Percentiles rank a stretch among this genome's conserved stretches.
Evolutionary conservation across 2,888 invertebrate genomes (phyloP).

Genomic region (Ceraclea dissimilis): DNA sequence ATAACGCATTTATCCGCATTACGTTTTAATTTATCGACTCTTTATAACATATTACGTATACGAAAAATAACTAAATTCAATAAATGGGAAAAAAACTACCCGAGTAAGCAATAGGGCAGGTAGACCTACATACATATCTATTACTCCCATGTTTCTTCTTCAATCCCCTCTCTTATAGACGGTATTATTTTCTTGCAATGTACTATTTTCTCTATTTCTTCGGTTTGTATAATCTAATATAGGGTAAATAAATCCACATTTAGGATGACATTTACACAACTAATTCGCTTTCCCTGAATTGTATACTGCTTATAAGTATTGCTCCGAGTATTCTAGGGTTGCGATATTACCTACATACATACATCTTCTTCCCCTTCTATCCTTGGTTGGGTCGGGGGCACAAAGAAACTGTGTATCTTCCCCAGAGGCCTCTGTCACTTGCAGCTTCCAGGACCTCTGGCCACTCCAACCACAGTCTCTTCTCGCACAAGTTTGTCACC

Average conservation of each 20-base stretch:
- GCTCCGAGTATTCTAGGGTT: neutral
- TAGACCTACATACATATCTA: neutral
- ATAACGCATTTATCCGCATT: neutral
- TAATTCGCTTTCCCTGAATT: conserved; percentile 26
- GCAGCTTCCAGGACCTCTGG: no score
- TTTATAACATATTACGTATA: neutral
- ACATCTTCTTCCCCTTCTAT: no score
- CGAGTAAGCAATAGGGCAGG: neutral
- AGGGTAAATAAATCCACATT: conserved; percentile 27
- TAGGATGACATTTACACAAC: conserved; percentile 27
- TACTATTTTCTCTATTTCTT: conserved; percentile 8
- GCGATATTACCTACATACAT: no score
- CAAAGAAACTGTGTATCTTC: no score
- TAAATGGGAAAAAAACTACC: neutral
- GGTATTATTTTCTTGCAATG: neutral
- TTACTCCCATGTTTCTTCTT: neutral
- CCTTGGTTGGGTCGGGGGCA: no score
- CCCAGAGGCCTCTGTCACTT: no score
- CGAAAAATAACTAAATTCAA: neutral
- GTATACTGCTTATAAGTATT: conserved; percentile 21
- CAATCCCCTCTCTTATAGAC: neutral
- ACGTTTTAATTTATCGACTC: neutral
- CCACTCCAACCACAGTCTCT: no score
- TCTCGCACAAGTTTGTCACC: no score
- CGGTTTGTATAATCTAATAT: conserved; percentile 27